Conservation (phyloP, 2,888 invertebrate genomes). For the Ischnura elegans region DNA sequence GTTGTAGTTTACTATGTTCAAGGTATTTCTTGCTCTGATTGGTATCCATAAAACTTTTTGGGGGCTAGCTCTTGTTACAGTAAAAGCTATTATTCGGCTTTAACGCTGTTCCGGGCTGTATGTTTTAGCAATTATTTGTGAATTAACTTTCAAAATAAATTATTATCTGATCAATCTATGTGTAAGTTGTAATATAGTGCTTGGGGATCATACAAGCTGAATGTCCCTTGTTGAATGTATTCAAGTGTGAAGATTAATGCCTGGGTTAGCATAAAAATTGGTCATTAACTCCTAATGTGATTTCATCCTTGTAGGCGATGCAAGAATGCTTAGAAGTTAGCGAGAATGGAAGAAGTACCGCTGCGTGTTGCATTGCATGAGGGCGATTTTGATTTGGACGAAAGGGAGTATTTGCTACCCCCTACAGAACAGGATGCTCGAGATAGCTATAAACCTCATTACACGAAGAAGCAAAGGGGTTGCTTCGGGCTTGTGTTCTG, state of each 20-base stretch:
- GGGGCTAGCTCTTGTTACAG: not conserved
- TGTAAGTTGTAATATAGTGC: not conserved
- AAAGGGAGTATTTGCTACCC: slow-evolving; percentile 77
- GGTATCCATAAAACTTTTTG: not conserved
- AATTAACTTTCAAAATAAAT: not conserved
- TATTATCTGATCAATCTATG: not conserved
- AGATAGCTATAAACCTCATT: slow-evolving; percentile 65
- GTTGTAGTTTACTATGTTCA: slow-evolving; percentile 17
- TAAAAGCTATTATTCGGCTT: not conserved
- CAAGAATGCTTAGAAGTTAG: not conserved
- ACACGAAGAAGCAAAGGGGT: slow-evolving; percentile 68
- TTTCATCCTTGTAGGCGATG: not conserved
- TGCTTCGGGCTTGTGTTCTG: slow-evolving; percentile 70
- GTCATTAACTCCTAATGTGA: not conserved
- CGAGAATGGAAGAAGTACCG: slow-evolving; percentile 76
- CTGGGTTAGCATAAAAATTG: not conserved
- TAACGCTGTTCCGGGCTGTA: no score
- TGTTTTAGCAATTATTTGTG: no score
- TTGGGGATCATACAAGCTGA: not conserved
- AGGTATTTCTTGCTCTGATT: not conserved
- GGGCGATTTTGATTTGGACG: slow-evolving; percentile 77
- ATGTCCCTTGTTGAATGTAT: not conserved
- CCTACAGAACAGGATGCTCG: slow-evolving; percentile 74
- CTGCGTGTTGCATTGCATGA: slow-evolving; percentile 75
- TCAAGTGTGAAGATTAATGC: not conserved